A percentile compares a stretch with the other conserved stretches of the same genome.
Conservation (phyloP, 2,888 invertebrate genomes). For the Allophyes oxyacanthae region DNA sequence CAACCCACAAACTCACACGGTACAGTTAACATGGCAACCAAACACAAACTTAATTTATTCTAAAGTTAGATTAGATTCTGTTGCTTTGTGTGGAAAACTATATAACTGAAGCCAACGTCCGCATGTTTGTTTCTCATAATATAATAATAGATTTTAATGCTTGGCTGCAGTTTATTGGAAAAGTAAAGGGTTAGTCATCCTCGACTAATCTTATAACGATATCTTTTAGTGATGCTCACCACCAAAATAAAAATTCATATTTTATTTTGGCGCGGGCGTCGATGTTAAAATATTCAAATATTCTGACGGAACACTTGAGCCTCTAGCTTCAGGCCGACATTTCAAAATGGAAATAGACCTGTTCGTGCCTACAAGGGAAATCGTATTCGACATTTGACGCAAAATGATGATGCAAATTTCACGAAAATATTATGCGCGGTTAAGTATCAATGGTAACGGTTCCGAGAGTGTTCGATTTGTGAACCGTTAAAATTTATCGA, state of each 20-base stretch:
- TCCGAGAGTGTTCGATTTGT: conserved; percentile 60
- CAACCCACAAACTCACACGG: conserved; percentile 73
- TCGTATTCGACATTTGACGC: conserved; percentile 81
- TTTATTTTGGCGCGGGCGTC: conserved; percentile 73
- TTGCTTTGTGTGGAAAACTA: conserved; percentile 48
- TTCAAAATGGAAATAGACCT: conserved; percentile 83
- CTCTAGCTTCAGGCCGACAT: conserved; percentile 78
- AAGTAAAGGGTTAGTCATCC: conserved; percentile 45
- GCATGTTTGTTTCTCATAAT: conserved; percentile 26
- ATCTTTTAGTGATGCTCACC: conserved; percentile 49
- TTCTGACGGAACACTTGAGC: conserved; percentile 83
- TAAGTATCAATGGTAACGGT: conserved; percentile 71
- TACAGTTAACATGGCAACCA: conserved; percentile 65
- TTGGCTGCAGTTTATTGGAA: conserved; percentile 21
- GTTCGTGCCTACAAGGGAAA: conserved; percentile 80
- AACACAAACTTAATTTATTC: conserved; percentile 65
- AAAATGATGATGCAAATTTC: conserved; percentile 80
- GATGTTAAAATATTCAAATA: conserved; percentile 85
- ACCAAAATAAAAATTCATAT: conserved; percentile 74
- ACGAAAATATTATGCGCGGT: conserved; percentile 72
- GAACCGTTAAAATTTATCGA: conserved; percentile 40
- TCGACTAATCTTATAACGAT: conserved; percentile 33
- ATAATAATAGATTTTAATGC: conserved; percentile 24
- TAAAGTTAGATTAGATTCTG: conserved; percentile 59
- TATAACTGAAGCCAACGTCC: conserved; percentile 40